Evolutionary conservation across 2,888 invertebrate species (phyloP).

Genomic region (Galerucella calmariensis): DNA sequence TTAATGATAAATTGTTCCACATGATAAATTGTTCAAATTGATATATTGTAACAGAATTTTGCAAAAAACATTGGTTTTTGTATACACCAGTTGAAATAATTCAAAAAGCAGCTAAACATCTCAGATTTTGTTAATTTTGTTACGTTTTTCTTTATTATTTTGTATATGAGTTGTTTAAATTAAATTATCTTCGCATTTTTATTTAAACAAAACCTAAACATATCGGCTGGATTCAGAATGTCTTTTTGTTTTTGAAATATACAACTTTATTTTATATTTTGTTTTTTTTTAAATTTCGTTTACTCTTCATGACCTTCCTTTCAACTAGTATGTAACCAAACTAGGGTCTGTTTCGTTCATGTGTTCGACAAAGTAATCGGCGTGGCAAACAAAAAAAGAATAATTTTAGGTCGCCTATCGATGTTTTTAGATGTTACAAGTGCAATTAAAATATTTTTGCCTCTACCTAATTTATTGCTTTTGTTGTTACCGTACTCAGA

Average conservation of each 20-base stretch:
- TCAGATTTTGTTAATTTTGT: slow-evolving; percentile 21
- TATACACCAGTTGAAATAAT: not conserved
- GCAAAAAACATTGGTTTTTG: not conserved
- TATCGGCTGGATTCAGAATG: slow-evolving; percentile 58
- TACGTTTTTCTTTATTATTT: slow-evolving; percentile 32
- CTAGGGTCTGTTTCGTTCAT: slow-evolving; percentile 49
- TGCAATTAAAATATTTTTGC: not conserved
- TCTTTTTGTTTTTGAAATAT: slow-evolving; percentile 60
- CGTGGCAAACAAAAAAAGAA: not conserved
- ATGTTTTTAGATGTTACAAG: not conserved
- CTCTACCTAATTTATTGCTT: not conserved
- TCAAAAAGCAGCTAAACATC: slow-evolving; percentile 1
- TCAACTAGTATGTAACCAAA: slow-evolving; percentile 54
- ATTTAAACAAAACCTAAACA: slow-evolving; percentile 46
- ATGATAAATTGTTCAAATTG: no score
- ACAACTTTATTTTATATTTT: slow-evolving; percentile 61
- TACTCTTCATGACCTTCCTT: not conserved
- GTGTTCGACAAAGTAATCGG: not conserved
- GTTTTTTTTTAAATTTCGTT: slow-evolving; percentile 46
- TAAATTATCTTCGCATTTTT: slow-evolving; percentile 41
- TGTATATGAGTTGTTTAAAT: slow-evolving; percentile 37
- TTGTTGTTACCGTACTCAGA: not conserved
- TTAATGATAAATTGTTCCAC: no score
- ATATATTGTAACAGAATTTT: not conserved
- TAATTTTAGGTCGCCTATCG: not conserved